Evolutionary conservation across 2,797 vertebrate species (phyloP).

Genomic region (Menidia menidia): DNA sequence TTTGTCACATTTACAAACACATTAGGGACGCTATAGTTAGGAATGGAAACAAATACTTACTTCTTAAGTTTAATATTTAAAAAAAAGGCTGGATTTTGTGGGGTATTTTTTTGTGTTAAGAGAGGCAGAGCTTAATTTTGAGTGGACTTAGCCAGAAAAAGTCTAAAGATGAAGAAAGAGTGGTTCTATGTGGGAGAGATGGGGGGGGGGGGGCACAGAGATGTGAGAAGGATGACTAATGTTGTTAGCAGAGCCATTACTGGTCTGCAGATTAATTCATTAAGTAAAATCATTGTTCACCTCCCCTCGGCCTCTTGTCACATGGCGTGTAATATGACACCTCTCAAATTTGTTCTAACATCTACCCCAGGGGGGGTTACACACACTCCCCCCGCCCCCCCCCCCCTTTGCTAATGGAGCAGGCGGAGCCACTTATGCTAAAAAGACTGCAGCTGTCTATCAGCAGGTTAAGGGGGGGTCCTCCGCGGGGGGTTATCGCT

Average conservation of each 20-base stretch:
- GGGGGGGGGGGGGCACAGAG: conserved; percentile 30
- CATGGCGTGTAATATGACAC: conserved; percentile 86
- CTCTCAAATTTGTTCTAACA: conserved; percentile 87
- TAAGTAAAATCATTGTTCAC: conserved; percentile 81
- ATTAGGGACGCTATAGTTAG: conserved; percentile 10
- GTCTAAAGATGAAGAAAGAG: conserved; percentile 5
- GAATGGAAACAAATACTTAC: background rate
- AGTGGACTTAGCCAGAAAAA: background rate
- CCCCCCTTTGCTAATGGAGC: conserved; percentile 77
- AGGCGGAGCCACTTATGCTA: conserved; percentile 84
- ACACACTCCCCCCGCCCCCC: conserved; percentile 38
- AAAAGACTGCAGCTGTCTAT: conserved; percentile 77
- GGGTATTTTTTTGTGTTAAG: background rate
- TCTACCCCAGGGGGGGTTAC: conserved; percentile 76
- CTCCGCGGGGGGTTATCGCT: conserved; percentile 54
- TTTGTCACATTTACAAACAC: conserved; percentile 51
- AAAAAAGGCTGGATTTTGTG: too few species aligned
- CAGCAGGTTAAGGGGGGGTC: conserved; percentile 51
- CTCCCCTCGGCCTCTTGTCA: conserved; percentile 76
- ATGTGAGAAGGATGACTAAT: conserved; percentile 77
- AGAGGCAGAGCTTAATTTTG: background rate
- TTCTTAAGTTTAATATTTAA: background rate
- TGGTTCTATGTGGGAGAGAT: conserved; percentile 37
- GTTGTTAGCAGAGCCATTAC: conserved; percentile 82
- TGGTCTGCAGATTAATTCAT: conserved; percentile 83